Evolutionary conservation across 2,888 invertebrate species (phyloP).

Genomic region (Caenorhabditis auriculariae): DNA sequence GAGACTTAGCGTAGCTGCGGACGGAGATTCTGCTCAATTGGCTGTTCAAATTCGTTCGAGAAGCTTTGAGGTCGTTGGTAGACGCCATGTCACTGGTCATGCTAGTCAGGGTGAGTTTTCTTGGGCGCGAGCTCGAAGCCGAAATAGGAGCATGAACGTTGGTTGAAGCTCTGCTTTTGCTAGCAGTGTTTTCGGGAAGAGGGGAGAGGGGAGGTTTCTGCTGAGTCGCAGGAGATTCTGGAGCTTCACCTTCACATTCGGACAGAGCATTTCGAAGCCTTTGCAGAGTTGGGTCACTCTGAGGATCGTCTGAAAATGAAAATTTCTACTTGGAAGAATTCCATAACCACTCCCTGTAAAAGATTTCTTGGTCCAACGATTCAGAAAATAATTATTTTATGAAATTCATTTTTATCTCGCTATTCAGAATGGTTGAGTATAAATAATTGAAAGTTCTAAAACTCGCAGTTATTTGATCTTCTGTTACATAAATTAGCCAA

Average conservation of each 20-base stretch:
- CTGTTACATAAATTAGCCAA: no score
- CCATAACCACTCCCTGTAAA: no score
- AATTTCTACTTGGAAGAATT: no score
- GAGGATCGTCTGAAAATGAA: slow-evolving; percentile 4
- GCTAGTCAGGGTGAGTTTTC: slow-evolving; percentile 43
- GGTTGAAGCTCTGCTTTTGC: background rate
- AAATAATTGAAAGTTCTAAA: no score
- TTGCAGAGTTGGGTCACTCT: slow-evolving; percentile 27
- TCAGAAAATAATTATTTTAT: no score
- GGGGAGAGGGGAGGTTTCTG: slow-evolving; percentile 37
- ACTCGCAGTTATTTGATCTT: no score
- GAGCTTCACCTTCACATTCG: slow-evolving; percentile 34
- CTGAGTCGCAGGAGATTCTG: slow-evolving; percentile 15
- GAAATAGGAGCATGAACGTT: background rate
- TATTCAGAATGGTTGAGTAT: no score
- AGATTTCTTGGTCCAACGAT: background rate
- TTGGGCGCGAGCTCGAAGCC: slow-evolving; percentile 5
- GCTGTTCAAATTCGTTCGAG: slow-evolving; percentile 37
- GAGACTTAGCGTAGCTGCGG: slow-evolving; percentile 56
- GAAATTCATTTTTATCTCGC: no score
- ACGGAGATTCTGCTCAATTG: slow-evolving; percentile 35
- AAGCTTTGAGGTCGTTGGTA: slow-evolving; percentile 43
- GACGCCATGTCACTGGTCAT: slow-evolving; percentile 48
- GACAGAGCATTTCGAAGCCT: slow-evolving; percentile 39
- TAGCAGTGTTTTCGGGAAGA: slow-evolving; percentile 29